Conservation (phyloP, 2,888 invertebrate species). For the Daptonema setosum region DNA sequence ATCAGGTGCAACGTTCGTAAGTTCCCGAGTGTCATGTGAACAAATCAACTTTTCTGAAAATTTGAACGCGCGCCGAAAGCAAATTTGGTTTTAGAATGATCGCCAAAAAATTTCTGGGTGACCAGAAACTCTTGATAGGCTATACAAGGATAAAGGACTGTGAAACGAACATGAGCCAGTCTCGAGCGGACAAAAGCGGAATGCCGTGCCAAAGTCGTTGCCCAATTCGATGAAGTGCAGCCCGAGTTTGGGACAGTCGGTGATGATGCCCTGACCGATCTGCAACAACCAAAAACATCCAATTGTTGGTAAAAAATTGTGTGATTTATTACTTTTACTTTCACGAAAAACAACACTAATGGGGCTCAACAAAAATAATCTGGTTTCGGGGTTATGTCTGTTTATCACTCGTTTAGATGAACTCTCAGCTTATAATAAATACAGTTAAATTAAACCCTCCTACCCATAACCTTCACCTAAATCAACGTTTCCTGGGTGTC, state of each 20-base stretch:
- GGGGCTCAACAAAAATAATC: background rate
- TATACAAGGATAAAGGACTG: no score
- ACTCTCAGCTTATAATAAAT: no score
- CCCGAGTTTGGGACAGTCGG: constrained; percentile 16
- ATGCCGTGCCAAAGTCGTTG: constrained; percentile 15
- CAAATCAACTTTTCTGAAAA: no score
- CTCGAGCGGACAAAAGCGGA: constrained; percentile 20
- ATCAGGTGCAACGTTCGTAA: background rate
- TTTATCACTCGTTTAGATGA: no score
- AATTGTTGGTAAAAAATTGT: background rate
- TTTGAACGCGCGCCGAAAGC: no score
- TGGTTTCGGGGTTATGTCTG: no score
- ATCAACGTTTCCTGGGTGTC: no score
- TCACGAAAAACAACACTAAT: background rate
- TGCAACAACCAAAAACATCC: constrained; percentile 9
- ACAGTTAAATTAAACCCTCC: no score
- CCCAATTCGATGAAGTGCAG: constrained; percentile 19
- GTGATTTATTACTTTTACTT: background rate
- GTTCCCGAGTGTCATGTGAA: background rate
- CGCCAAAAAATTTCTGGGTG: no score
- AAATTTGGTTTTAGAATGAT: no score
- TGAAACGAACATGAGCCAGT: constrained; percentile 14
- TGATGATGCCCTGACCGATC: constrained; percentile 18
- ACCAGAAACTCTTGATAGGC: no score
- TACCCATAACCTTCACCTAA: no score